Evolutionary conservation across 2,888 invertebrate genomes (phyloP), one percentile per base, ranked within the genome.

Genomic region (Apotomis betuletana): DNA sequence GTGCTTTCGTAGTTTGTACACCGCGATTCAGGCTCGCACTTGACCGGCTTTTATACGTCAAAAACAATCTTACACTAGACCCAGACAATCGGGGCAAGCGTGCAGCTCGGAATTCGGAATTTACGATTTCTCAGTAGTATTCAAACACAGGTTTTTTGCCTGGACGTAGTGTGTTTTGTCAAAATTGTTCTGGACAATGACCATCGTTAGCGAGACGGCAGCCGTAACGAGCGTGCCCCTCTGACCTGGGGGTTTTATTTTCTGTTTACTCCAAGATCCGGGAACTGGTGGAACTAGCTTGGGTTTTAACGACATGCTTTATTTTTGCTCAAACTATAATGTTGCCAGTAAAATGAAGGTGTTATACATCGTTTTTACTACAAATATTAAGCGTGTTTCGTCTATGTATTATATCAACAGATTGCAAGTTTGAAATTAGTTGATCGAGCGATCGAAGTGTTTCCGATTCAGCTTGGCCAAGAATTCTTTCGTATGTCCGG

Each of bases 151-250:
- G 70, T 74, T 74, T 74, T 74, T 74, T 67, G 70, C 54, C 67
- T 65, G 70, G 57, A 64, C 59, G 15, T 65, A 55, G 55, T 65
- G 59, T 57, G 73, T 76, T 78, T 74, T 77, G 78, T 75, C 75
- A 78, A 77, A 75, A 73, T 46, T 62, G 70, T 71, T 73, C 69
- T 81, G 85, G 83, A 90, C 89, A 90, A 88, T 89, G 79, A 78
- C 81, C 83, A 83, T 88, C 87, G 89, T 90, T 89, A 90, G 81
- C 75, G 74, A 73, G 75, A 72, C 65, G 67, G 74, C 64, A 59
- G 74, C 67, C 67, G 72, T 77, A 74, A 76, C 74, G 74, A 76
- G 74, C 75, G 71, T 77, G 81, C 74, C 83, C 85, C 78, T 77
- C 12, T 87, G 88, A 88, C 87, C 87, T 74, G 74, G 46, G 75